These are phyloP conservation scores for Steromphala cineraria DNA, from an alignment of 2,888 invertebrate species.

Conservation along the genomic window DNA sequence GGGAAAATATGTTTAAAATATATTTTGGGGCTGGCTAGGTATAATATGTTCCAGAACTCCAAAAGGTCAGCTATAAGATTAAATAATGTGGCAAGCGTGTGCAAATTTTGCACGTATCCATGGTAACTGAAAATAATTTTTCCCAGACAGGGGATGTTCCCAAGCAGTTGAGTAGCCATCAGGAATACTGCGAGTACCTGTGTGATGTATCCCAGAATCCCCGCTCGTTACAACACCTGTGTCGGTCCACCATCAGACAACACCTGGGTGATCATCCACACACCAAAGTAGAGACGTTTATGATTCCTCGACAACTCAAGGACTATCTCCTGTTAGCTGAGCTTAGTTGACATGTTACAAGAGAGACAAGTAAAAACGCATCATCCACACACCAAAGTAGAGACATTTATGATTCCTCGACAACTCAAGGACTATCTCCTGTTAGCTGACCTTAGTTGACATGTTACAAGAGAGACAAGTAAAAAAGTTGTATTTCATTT, in stretches of 20 bases:
- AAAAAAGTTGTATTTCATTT: no score
- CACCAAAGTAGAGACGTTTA: conserved; percentile 40
- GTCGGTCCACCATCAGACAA: conserved; percentile 44
- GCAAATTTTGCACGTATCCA: no score
- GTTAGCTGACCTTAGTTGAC: conserved; percentile 40
- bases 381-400: conserved; percentile 42
- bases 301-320: conserved; percentile 50
- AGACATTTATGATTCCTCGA: conserved; percentile 44
- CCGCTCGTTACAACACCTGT: conserved; percentile 47
- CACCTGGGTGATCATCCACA: conserved; percentile 42
- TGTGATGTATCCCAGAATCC: conserved; percentile 45
- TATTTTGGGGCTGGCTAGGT: no score
- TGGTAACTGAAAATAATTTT: neutral
- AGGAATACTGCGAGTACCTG: conserved; percentile 50
- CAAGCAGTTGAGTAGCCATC: conserved; percentile 48
- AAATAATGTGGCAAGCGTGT: no score
- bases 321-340: conserved; percentile 48
- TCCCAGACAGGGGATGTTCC: conserved; percentile 53
- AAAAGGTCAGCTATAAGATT: no score
- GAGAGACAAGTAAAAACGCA: neutral
- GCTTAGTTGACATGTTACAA: conserved; percentile 22
- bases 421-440: conserved; percentile 50
- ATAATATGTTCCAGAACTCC: no score
- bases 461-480: neutral
- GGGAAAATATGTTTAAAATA: no score